A percentile compares a stretch with the other conserved stretches of the same genome.
Evolutionary conservation across 2,888 invertebrate species (phyloP).

Genomic region (Phorcus lineatus): DNA sequence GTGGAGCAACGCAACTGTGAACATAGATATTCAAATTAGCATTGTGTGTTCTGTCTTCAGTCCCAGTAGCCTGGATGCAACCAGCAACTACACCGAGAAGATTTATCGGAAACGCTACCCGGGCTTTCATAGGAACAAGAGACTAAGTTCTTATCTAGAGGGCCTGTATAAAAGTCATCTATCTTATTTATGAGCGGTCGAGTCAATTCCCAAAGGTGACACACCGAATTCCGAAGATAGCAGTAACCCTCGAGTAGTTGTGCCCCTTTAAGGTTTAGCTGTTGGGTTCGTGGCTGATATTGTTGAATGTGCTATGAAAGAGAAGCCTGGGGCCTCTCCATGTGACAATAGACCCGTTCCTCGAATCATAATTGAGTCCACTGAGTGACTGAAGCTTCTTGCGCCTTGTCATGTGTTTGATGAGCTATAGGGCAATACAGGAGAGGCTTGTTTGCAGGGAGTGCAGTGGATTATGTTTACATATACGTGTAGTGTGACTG

Average conservation of each 20-base stretch:
- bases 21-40: too few relatives aligned
- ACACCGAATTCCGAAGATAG: neutral
- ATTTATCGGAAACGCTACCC: neutral
- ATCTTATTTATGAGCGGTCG: neutral
- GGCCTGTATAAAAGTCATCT: constrained; percentile 2
- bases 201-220: neutral
- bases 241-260: neutral
- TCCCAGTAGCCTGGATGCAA: too few relatives aligned
- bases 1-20: too few relatives aligned
- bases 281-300: too few relatives aligned
- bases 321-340: neutral
- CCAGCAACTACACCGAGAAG: neutral
- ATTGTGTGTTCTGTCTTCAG: too few relatives aligned
- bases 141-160: neutral
- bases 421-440: neutral
- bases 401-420: neutral
- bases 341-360: neutral
- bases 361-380: neutral
- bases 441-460: neutral
- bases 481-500: neutral
- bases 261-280: neutral
- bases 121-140: neutral
- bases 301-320: too few relatives aligned
- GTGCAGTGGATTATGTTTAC: neutral
- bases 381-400: neutral